Base-by-base conservation (phyloP, 2,113 vertebrate genomes). In the Lepisosteus osseus region DNA sequence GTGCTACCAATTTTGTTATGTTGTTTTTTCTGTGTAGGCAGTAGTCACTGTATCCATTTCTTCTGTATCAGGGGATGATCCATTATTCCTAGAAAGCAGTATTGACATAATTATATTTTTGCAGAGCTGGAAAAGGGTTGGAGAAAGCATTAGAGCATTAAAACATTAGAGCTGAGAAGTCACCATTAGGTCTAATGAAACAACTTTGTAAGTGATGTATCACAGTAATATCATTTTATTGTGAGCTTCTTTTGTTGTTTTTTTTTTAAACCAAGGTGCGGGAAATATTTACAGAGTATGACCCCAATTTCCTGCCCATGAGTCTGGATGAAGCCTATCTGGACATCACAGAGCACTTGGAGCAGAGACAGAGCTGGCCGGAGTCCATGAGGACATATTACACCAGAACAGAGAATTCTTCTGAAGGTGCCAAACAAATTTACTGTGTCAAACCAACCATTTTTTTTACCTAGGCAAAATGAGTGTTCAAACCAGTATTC, bases 241-340 rank as follows among this genome's bases (percentile, higher is more conserved):
- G 9, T 43, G 14, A 17, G 55, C 40, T 68, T 1, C 13, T 76
- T 8, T 44, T 76, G 12, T 55, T 67, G 73, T 2, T 77, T 13
- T 81, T 13, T 81, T 4, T 85, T 2, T 80, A 86, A 82, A 44
- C 81, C 72, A 79, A 99, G 97, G 92, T 99, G 75, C 90, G 93
- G 72, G 90, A 94, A 83, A 92, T 99, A 84, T 87, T 99, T 82
- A 83, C 91, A 4, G 92, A 96, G 68, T 99, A 99, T 83, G 97
- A 99, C 86, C 91, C 92, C 44, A 84, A 93, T 76, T 98, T 96
- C 86, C 88, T 95, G 90, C 87, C 95, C 61, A 2, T 96, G 92
- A 98, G 97, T 80, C 91, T 99, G 79, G 97, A 99, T 85, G 97
- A 99, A 89, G 97, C 96, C 47, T 99, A 96, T 85, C 83, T 99